Evolutionary conservation across 2,113 vertebrate species (phyloP).

Genomic region (Mesitornis unicolor): DNA sequence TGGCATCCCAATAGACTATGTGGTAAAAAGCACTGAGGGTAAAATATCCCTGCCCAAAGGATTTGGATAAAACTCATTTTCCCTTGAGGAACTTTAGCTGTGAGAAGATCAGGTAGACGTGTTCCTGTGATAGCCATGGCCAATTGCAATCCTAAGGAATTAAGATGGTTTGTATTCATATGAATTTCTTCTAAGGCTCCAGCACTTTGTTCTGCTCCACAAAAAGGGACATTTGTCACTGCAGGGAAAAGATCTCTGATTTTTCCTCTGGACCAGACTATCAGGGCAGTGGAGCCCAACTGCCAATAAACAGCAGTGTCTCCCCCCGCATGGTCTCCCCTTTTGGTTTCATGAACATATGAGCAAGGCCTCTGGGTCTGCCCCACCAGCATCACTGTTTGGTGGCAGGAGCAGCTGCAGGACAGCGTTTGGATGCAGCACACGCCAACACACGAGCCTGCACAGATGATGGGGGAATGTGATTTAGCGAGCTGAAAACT

Average conservation of each 20-base stretch:
- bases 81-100: neutral
- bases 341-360: accelerated
- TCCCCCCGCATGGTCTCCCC: neutral
- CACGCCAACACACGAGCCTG: accelerated
- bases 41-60: neutral
- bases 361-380: neutral
- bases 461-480: neutral
- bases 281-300: neutral
- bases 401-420: neutral
- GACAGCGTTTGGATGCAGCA: neutral
- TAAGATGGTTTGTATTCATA: too few species aligned
- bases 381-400: neutral
- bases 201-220: neutral
- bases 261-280: neutral
- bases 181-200: neutral
- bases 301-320: neutral
- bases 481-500: neutral
- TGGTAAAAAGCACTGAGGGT: neutral
- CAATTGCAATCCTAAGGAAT: neutral
- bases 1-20: neutral
- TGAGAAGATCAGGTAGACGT: neutral
- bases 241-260: neutral
- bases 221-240: neutral
- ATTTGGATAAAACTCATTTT: neutral
- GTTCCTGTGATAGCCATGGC: neutral